Percentiles rank a stretch among this genome's conserved stretches.
phyloP scores from a whole-genome alignment of 2,797 vertebrate genomes.

The Tokudaia tokunoshimensis region DNA sequence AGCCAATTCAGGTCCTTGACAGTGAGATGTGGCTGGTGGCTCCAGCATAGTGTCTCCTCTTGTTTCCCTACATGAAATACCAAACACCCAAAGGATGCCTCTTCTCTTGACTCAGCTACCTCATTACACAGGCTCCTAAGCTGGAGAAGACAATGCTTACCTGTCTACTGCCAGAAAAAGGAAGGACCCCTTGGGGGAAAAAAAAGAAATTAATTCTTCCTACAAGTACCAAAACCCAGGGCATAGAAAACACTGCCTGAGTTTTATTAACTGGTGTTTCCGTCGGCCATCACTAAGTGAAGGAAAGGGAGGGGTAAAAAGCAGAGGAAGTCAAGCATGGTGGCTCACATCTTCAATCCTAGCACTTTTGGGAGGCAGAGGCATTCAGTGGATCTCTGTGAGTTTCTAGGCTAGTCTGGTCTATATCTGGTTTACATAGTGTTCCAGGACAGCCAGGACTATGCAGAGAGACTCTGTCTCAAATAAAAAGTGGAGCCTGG shows the following conservation, averaged over 20 bases:
- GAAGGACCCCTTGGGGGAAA: background rate
- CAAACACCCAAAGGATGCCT: background rate
- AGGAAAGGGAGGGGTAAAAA: background rate
- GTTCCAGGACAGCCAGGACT: no score
- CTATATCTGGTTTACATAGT: background rate
- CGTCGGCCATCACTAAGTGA: background rate
- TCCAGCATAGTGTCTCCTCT: background rate
- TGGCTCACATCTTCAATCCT: background rate
- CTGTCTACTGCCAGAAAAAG: background rate
- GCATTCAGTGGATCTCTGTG: background rate
- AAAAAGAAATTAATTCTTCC: slow-evolving; percentile 11
- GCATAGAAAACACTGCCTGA: background rate
- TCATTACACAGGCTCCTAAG: background rate
- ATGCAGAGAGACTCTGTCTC: background rate
- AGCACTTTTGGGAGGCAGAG: background rate
- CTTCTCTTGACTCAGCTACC: background rate
- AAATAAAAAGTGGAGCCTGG: background rate
- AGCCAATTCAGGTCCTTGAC: background rate
- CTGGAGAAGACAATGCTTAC: background rate
- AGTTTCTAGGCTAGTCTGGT: background rate
- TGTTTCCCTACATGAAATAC: background rate
- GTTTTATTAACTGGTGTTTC: background rate
- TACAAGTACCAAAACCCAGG: slow-evolving; percentile 8
- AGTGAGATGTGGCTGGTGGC: no score
- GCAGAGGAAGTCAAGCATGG: background rate